Base-by-base conservation (phyloP, 2,888 invertebrate species). In the Sminthurinus aureus region DNA sequence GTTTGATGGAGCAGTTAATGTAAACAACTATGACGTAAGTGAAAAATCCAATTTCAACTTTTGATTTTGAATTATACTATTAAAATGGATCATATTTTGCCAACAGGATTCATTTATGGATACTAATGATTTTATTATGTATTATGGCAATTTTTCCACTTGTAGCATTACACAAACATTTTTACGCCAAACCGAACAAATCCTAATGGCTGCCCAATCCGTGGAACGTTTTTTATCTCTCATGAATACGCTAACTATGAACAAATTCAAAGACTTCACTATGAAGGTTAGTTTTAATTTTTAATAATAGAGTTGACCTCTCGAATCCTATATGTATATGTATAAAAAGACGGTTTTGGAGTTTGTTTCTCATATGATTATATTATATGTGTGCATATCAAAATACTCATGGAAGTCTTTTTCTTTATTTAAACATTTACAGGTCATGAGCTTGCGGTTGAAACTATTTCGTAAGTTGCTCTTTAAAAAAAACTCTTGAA, bases 211-310 rank as follows among this genome's bases (percentile, higher is more conserved):
- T 98, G 98, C 89, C 93, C 94, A 20, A 94, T 97, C 87, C 94
- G 93, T 87, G 97, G 96, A 85, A 98, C 98, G 6, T 98, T 98
- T 92, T 98, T 98, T 92, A 93, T 97, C 86, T 95, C 97, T 9
- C 98, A 98, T 90, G 93, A 93, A 88, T 95, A 92, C 92, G 97
- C 97, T 90, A 97, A 98, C 91, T 98, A 98, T 91, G 95, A 95
- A 88, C 96, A 96, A 93, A 95, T 97, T 24, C 97, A 98, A 90
- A 93, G 95, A 89, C 92, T 98, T 82, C 96, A 96, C 82, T 94
- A 95, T 89, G 94, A 95, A 87, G 97, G 38, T 38, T 38, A 38
- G 38, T 38, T 38, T 38, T 38, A 38, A 6, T 38, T 38, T 38
- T 38, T 38, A 38, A 38, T 38, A 38, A 4, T 38, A 6, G 1